These are phyloP conservation scores for Eufriesea mexicana DNA, from an alignment of 1,140 invertebrate species.

Conservation along the genomic window DNA sequence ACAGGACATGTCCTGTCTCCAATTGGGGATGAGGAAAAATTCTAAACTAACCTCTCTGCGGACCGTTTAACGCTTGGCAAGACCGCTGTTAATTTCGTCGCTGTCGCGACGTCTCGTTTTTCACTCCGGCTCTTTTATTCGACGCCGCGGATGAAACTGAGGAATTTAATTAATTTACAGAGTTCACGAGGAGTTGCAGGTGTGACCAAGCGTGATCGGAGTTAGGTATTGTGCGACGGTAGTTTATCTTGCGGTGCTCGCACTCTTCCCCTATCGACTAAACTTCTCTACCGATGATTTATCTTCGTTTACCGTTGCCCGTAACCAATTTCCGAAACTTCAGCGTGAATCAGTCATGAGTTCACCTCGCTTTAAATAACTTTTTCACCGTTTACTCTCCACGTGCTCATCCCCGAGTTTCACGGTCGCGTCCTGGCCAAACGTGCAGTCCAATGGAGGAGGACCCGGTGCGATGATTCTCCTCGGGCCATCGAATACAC, in stretches of 20 bases:
- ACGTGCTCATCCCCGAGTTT: not conserved
- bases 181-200: not conserved
- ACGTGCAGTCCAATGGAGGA: no score
- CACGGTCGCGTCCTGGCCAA: not conserved
- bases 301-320: constrained; percentile 49
- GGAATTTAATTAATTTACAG: constrained; percentile 33
- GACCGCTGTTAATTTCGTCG: not conserved
- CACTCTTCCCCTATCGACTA: constrained; percentile 8
- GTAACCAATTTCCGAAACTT: constrained; percentile 52
- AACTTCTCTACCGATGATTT: constrained; percentile 49
- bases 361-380: constrained; percentile 44
- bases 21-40: not conserved
- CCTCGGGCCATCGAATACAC: no score
- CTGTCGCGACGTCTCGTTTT: constrained; percentile 1
- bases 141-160: not conserved
- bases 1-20: no score
- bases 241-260: constrained; percentile 42
- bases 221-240: constrained; percentile 44
- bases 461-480: no score
- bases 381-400: constrained; percentile 14
- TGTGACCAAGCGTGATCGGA: constrained; percentile 34
- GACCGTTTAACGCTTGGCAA: not conserved
- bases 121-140: constrained; percentile 6
- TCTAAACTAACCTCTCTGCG: not conserved
- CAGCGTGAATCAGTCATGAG: constrained; percentile 41